These are phyloP conservation scores for Pangasius djambal DNA, from an alignment of 2,797 vertebrate species.

Conservation along the genomic window DNA sequence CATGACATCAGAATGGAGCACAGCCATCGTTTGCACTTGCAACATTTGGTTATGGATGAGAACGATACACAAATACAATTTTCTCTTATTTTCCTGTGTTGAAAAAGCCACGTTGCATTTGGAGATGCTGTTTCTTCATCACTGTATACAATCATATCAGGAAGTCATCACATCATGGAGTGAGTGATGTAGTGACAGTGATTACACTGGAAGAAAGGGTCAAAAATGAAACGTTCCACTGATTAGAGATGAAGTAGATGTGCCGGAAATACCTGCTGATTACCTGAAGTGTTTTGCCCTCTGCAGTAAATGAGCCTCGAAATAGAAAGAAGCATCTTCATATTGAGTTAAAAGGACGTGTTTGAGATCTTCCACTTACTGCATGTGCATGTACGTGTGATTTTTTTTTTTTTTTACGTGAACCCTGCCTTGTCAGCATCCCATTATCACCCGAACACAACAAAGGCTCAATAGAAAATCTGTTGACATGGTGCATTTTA, in stretches of 20 bases:
- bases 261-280: conserved; percentile 17
- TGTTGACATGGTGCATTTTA: not conserved
- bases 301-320: conserved; percentile 20
- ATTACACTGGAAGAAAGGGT: not conserved
- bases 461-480: not conserved
- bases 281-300: conserved; percentile 16
- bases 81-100: not conserved
- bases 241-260: conserved; percentile 22
- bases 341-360: not conserved
- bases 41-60: not conserved
- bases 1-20: not conserved
- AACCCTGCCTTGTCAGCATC: not conserved
- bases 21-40: not conserved
- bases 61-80: not conserved
- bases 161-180: not conserved
- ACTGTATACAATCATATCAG: not conserved
- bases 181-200: conserved; percentile 3
- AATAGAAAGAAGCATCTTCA: not conserved
- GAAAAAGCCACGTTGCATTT: not conserved
- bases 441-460: not conserved
- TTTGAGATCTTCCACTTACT: not conserved
- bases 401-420: not conserved
- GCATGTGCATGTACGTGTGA: not conserved
- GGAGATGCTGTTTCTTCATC: not conserved
- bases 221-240: not conserved